Evolutionary conservation across 2,888 invertebrate species (phyloP).

Genomic region (Drosophila formosana): DNA sequence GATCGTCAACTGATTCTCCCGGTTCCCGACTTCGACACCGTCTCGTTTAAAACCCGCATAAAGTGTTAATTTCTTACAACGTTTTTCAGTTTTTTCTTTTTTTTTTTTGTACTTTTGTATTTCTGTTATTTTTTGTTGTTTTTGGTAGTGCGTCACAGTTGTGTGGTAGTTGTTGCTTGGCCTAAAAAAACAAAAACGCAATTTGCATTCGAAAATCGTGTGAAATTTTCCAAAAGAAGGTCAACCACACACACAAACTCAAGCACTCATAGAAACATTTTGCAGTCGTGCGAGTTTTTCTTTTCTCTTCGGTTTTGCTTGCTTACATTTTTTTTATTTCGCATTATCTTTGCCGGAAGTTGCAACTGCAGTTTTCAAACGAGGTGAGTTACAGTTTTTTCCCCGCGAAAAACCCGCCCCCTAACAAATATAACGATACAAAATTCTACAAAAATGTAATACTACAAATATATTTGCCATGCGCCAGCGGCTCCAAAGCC

Average conservation of each 20-base stretch:
- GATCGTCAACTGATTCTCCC: slow-evolving; percentile 47
- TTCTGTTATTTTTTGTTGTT: slow-evolving; percentile 17
- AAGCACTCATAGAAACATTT: slow-evolving; percentile 17
- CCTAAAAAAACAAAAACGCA: slow-evolving; percentile 57
- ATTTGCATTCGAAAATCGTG: slow-evolving; percentile 78
- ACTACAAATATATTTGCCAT: slow-evolving; percentile 35
- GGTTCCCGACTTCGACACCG: slow-evolving; percentile 6
- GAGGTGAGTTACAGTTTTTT: slow-evolving; percentile 60
- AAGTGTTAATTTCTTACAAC: slow-evolving; percentile 61
- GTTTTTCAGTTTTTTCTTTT: slow-evolving; percentile 13
- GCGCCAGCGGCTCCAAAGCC: slow-evolving; percentile 36
- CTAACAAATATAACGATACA: not conserved
- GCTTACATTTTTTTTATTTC: slow-evolving; percentile 25
- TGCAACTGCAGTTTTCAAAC: slow-evolving; percentile 49
- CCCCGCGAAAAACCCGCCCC: not conserved
- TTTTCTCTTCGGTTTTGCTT: slow-evolving; percentile 35
- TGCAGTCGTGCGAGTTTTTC: slow-evolving; percentile 30
- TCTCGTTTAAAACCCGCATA: slow-evolving; percentile 66
- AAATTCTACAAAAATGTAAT: slow-evolving; percentile 3
- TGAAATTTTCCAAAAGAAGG: slow-evolving; percentile 66
- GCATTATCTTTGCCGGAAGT: slow-evolving; percentile 46
- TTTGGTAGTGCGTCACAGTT: slow-evolving; percentile 25
- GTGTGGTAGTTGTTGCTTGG: slow-evolving; percentile 33
- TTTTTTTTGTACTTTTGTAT: slow-evolving; percentile 3
- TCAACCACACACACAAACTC: slow-evolving; percentile 35